phyloP scores from a whole-genome alignment of 2,888 invertebrate genomes.

The Cantharis rufa region DNA sequence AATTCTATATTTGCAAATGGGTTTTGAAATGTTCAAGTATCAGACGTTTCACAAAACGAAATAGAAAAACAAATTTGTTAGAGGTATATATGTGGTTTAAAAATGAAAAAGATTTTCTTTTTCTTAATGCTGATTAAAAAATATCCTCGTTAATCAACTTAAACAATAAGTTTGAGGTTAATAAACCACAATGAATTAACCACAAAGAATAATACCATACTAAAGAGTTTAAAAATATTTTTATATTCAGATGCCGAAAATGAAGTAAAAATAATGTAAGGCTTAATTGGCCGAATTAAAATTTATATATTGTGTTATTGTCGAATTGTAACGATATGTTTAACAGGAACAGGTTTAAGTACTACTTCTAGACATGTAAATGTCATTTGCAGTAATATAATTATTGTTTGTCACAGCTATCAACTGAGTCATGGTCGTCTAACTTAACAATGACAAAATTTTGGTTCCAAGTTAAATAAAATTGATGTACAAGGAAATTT shows the following conservation, averaged over 20 bases:
- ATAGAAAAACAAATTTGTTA: constrained; percentile 11
- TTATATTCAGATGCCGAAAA: background rate
- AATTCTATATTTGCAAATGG: constrained; percentile 52
- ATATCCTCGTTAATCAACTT: background rate
- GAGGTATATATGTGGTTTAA: background rate
- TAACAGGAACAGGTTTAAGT: background rate
- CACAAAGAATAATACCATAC: background rate
- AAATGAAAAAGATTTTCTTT: background rate
- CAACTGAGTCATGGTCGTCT: background rate
- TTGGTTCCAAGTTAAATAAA: background rate
- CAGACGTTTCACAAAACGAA: constrained; percentile 18
- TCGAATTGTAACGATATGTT: background rate
- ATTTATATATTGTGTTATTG: background rate
- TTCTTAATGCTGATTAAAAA: background rate
- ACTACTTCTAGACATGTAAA: background rate
- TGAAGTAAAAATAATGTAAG: background rate
- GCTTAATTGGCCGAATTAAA: background rate
- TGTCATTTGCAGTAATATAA: background rate
- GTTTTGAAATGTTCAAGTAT: constrained; percentile 44
- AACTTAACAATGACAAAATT: background rate
- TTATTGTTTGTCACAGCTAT: background rate
- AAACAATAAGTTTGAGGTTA: background rate
- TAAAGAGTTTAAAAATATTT: background rate
- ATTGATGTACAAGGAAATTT: background rate
- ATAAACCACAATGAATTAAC: background rate